These are phyloP conservation scores for Elgonia sp. DNA, from an alignment of 2,888 invertebrate genomes.

Conservation along the genomic window DNA sequence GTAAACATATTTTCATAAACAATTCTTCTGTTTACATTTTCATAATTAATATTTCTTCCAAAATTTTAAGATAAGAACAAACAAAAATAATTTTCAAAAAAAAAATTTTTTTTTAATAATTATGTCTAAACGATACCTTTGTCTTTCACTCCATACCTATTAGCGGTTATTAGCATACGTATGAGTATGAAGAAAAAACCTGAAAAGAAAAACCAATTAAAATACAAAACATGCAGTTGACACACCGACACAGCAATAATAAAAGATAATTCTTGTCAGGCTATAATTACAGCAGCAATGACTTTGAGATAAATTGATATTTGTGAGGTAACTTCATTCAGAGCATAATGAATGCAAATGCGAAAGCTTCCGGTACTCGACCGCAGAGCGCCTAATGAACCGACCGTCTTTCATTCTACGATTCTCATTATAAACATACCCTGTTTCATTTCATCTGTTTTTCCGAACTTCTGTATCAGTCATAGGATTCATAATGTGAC, in stretches of 20 bases:
- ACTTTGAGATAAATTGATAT: conserved; percentile 59
- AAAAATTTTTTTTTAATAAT: background rate
- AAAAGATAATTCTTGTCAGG: conserved; percentile 47
- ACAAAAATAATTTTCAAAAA: too few species aligned
- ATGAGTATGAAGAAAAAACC: conserved; percentile 1
- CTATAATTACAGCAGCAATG: conserved; percentile 46
- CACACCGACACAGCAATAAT: conserved; percentile 31
- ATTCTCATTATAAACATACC: conserved; percentile 62
- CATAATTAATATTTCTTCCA: too few species aligned
- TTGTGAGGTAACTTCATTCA: conserved; percentile 51
- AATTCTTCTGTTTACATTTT: too few species aligned
- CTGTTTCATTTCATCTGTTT: conserved; percentile 51
- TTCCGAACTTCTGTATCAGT: conserved; percentile 46
- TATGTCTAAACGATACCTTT: background rate
- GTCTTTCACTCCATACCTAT: background rate
- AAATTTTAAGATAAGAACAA: too few species aligned
- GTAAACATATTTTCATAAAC: too few species aligned
- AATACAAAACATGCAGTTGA: conserved; percentile 22
- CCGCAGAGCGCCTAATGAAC: conserved; percentile 61
- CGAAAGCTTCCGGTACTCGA: conserved; percentile 56
- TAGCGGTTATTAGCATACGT: conserved; percentile 5
- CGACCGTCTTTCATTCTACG: conserved; percentile 60
- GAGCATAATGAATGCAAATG: conserved; percentile 58
- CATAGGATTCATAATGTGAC: conserved; percentile 9
- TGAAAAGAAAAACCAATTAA: conserved; percentile 36